Conservation (phyloP, 2,888 invertebrate species). For the Tenthredo mesomela region DNA sequence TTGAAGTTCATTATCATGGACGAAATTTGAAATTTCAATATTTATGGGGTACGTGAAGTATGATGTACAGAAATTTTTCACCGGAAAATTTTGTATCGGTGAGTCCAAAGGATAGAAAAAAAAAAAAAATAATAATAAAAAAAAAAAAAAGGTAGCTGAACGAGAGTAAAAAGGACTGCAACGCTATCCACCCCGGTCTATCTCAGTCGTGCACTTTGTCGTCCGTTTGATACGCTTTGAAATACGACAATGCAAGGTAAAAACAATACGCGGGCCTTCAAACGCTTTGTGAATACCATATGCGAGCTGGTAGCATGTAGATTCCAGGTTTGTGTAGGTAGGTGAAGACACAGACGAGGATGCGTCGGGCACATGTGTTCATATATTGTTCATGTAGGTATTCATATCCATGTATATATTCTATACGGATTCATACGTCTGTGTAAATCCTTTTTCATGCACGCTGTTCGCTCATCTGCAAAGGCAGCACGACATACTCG, state of each 20-base stretch:
- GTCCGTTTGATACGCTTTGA: constrained; percentile 67
- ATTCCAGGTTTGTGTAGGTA: constrained; percentile 50
- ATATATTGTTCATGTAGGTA: not conserved
- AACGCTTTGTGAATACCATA: constrained; percentile 62
- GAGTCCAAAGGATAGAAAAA: constrained; percentile 14
- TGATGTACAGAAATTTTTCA: not conserved
- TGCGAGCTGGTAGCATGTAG: constrained; percentile 66
- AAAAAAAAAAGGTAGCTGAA: constrained; percentile 55
- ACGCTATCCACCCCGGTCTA: constrained; percentile 40
- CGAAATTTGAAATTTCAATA: not conserved
- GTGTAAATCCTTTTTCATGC: constrained; percentile 40
- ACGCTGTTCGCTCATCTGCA: constrained; percentile 18
- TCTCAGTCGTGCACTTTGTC: constrained; percentile 61
- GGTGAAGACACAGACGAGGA: not conserved
- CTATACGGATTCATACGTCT: constrained; percentile 16
- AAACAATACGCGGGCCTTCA: constrained; percentile 69
- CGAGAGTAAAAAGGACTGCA: constrained; percentile 32
- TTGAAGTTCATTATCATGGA: not conserved
- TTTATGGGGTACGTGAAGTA: not conserved
- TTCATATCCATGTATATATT: not conserved
- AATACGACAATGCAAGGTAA: constrained; percentile 66
- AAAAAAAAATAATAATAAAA: constrained; percentile 40
- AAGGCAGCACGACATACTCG: constrained; percentile 28
- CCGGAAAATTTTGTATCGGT: not conserved
- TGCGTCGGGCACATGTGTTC: not conserved